Evolutionary conservation across 2,113 vertebrate species (phyloP).

Genomic region (Colaptes auratus): DNA sequence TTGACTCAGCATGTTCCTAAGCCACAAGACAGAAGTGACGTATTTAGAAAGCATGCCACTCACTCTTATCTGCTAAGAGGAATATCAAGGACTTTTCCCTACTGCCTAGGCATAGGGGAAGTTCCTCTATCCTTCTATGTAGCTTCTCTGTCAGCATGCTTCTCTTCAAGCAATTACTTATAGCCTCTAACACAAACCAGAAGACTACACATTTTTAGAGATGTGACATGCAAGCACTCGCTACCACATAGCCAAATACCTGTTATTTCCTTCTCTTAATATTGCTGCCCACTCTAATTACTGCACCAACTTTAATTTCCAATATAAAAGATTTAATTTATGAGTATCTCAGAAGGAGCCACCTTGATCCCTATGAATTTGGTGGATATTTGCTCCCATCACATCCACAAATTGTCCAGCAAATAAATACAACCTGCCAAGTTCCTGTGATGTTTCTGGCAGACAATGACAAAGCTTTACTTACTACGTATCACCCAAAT

Average conservation of each 20-base stretch:
- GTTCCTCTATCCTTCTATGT: slow-evolving; percentile 29
- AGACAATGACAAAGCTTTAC: background rate
- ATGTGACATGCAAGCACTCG: background rate
- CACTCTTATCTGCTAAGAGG: slow-evolving; percentile 39
- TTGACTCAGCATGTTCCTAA: slow-evolving; percentile 81
- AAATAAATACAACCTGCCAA: background rate
- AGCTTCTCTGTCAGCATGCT: slow-evolving; percentile 43
- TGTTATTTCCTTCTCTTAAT: background rate
- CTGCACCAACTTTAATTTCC: background rate
- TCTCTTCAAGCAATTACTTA: background rate
- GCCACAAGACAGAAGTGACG: slow-evolving; percentile 69
- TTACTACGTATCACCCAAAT: background rate
- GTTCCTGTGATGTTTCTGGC: background rate
- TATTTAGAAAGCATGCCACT: slow-evolving; percentile 8
- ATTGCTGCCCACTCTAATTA: background rate
- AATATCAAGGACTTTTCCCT: slow-evolving; percentile 75
- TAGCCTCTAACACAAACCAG: background rate
- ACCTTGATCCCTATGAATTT: background rate
- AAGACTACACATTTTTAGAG: background rate
- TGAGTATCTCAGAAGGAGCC: background rate
- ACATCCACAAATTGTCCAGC: background rate
- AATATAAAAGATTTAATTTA: background rate
- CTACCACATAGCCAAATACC: background rate
- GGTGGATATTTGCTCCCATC: background rate
- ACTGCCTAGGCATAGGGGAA: slow-evolving; percentile 54